A percentile compares a stretch with the other conserved stretches of the same genome.
phyloP scores from a whole-genome alignment of 2,797 vertebrate species.

The Peromyscus melanophrys region DNA sequence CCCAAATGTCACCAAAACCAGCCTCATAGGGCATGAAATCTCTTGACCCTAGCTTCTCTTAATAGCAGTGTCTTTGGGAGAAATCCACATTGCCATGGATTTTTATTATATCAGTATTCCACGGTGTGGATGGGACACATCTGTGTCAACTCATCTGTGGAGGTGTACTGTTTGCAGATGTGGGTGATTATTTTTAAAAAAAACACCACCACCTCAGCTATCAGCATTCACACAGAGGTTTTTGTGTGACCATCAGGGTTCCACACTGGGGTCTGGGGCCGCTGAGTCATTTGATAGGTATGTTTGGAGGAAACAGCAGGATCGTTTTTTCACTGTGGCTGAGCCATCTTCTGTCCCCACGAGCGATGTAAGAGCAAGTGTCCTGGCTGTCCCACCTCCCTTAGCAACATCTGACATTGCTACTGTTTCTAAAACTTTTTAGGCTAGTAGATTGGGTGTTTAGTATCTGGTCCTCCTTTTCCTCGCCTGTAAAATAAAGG shows the following conservation, averaged over 20 bases:
- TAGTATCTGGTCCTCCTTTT: background rate
- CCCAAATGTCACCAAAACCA: background rate
- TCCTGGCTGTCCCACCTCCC: background rate
- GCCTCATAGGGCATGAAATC: background rate
- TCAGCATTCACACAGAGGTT: background rate
- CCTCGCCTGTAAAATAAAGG: background rate
- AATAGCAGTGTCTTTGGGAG: background rate
- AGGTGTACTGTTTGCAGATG: background rate
- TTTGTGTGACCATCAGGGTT: background rate
- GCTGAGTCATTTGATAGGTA: background rate
- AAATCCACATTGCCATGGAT: no score
- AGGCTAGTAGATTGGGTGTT: background rate
- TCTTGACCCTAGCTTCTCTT: background rate
- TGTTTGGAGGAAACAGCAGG: background rate
- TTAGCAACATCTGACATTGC: background rate
- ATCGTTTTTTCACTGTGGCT: background rate
- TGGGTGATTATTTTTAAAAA: background rate
- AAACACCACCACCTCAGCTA: background rate
- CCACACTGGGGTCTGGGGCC: rapidly evolving
- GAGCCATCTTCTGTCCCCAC: background rate
- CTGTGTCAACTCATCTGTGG: rapidly evolving
- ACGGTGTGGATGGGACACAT: rapidly evolving
- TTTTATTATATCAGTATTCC: background rate
- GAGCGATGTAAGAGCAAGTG: background rate
- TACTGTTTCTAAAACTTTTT: background rate